Percentiles rank a stretch among this genome's conserved stretches.
Conservation (phyloP, 1,140 invertebrate genomes). For the Aricia agestis region DNA sequence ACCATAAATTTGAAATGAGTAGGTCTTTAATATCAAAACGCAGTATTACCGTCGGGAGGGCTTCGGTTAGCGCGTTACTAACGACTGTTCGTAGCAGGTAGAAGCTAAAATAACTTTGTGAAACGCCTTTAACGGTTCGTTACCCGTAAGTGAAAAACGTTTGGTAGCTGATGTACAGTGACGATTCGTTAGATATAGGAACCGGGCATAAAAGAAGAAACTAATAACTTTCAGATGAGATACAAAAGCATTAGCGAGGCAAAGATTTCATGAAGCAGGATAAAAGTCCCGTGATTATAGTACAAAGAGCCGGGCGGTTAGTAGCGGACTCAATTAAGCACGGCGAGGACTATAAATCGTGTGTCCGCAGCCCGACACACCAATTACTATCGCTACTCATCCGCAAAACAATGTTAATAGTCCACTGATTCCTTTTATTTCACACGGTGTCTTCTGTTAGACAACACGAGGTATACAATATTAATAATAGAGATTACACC, state of each 20-base stretch:
- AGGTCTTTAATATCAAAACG: too few species aligned
- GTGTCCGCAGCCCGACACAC: conserved; percentile 59
- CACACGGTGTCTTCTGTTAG: conserved; percentile 5
- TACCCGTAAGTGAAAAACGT: too few species aligned
- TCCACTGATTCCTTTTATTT: conserved; percentile 44
- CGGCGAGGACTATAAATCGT: conserved; percentile 59
- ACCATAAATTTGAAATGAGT: too few species aligned
- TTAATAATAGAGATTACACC: too few species aligned
- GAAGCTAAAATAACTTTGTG: too few species aligned
- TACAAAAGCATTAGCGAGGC: neutral
- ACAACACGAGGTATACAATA: neutral
- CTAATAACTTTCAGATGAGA: neutral
- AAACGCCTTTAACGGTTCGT: too few species aligned
- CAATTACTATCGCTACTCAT: conserved; percentile 71
- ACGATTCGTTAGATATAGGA: too few species aligned
- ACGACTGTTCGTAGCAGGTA: too few species aligned
- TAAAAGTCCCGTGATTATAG: conserved; percentile 14
- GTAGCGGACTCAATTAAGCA: conserved; percentile 46
- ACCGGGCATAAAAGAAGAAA: neutral
- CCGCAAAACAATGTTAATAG: conserved; percentile 71
- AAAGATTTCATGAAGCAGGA: neutral
- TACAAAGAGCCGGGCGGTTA: conserved; percentile 17
- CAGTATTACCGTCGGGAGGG: too few species aligned
- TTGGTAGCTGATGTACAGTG: too few species aligned
- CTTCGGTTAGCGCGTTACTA: too few species aligned